Percentiles rank a stretch among this genome's conserved stretches.
These are phyloP conservation scores for Platysteira castanea DNA, from an alignment of 2,113 vertebrate genomes.

Conservation along the genomic window DNA sequence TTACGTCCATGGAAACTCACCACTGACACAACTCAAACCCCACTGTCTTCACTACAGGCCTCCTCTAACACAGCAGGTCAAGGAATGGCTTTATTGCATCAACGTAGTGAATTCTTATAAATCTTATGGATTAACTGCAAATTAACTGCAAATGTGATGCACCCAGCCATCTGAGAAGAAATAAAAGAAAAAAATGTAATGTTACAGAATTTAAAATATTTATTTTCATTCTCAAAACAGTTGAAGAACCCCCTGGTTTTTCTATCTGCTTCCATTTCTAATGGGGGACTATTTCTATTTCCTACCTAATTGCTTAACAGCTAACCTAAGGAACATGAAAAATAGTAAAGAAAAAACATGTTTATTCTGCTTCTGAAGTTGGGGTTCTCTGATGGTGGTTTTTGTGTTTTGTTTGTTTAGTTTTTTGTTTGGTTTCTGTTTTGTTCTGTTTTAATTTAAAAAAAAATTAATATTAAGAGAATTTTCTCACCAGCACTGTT, in stretches of 20 bases:
- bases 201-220: neutral
- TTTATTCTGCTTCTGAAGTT: neutral
- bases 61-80: neutral
- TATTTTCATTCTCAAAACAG: neutral
- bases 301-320: neutral
- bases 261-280: neutral
- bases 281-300: neutral
- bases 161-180: neutral
- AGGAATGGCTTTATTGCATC: neutral
- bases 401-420: neutral
- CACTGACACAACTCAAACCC: neutral
- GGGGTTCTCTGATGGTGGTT: neutral
- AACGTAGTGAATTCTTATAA: neutral
- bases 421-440: neutral
- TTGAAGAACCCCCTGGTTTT: neutral
- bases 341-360: neutral
- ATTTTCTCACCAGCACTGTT: neutral
- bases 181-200: neutral
- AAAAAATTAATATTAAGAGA: neutral
- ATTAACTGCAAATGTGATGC: neutral
- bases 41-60: neutral
- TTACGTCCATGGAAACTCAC: rapidly evolving
- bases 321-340: neutral
- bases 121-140: neutral
- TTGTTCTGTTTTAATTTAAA: neutral